Percentiles rank a stretch among this genome's conserved stretches.
These are phyloP conservation scores for Notoglanidium macrostoma DNA, from an alignment of 2,797 vertebrate species.

Conservation along the genomic window DNA sequence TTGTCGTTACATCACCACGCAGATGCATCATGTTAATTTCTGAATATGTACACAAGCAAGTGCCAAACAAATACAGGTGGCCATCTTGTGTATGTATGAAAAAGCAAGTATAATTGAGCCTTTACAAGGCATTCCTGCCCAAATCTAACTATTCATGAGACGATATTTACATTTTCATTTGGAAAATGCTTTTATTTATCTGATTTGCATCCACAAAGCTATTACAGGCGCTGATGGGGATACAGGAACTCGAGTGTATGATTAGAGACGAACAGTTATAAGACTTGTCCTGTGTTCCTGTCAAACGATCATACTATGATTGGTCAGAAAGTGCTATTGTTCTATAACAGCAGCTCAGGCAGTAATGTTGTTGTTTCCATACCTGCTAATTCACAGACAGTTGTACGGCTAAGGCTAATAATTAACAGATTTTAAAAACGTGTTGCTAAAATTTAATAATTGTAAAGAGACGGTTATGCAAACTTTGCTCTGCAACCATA, in stretches of 20 bases:
- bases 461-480: not conserved
- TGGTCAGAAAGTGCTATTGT: no score
- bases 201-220: not conserved
- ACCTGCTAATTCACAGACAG: not conserved
- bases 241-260: not conserved
- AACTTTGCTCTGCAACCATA: not conserved
- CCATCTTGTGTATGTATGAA: not conserved
- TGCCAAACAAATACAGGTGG: not conserved
- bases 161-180: not conserved
- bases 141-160: not conserved
- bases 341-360: no score
- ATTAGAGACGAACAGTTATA: not conserved
- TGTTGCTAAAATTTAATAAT: not conserved
- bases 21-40: not conserved
- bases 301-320: not conserved
- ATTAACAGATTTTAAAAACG: not conserved
- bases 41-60: not conserved
- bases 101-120: not conserved
- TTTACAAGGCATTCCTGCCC: not conserved
- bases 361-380: not conserved
- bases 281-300: not conserved
- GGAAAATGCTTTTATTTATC: not conserved
- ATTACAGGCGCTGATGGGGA: not conserved
- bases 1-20: not conserved
- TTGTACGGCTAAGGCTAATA: not conserved